These are phyloP conservation scores for Bombylius major DNA, from an alignment of 2,888 invertebrate species.

Conservation along the genomic window DNA sequence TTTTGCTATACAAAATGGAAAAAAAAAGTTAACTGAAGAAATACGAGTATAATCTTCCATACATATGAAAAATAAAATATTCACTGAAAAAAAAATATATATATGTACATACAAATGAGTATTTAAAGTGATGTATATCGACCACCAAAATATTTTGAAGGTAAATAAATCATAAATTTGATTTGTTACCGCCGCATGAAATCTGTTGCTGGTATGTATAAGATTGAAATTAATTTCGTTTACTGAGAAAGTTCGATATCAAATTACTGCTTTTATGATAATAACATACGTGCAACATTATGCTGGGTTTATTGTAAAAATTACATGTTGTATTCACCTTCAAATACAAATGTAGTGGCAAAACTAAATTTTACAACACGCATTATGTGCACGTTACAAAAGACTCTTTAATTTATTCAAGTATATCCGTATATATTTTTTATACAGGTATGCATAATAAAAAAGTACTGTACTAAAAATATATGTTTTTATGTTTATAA, in stretches of 20 bases:
- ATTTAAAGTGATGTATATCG: conserved; percentile 3
- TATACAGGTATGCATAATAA: too few relatives aligned
- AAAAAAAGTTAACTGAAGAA: too few relatives aligned
- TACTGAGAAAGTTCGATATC: background rate
- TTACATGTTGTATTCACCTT: background rate
- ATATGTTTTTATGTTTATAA: background rate
- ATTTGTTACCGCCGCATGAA: conserved; percentile 2
- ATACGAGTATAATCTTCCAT: too few relatives aligned
- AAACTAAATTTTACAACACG: background rate
- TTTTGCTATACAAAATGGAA: too few relatives aligned
- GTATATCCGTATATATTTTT: too few relatives aligned
- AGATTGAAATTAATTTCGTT: background rate
- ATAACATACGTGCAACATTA: background rate
- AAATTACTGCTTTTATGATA: background rate
- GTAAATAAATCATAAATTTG: conserved; percentile 11
- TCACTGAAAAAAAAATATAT: too few relatives aligned
- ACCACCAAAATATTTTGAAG: conserved; percentile 4
- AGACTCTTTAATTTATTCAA: too few relatives aligned
- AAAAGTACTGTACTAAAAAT: background rate
- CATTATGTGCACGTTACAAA: background rate
- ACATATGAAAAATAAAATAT: too few relatives aligned
- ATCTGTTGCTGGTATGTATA: background rate
- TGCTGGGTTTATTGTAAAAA: background rate
- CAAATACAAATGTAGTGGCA: background rate
- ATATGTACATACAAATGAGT: too few relatives aligned